A percentile compares a stretch with the other conserved stretches of the same genome.
These are phyloP conservation scores for Euphydryas editha DNA, from an alignment of 2,888 invertebrate species.

Conservation along the genomic window DNA sequence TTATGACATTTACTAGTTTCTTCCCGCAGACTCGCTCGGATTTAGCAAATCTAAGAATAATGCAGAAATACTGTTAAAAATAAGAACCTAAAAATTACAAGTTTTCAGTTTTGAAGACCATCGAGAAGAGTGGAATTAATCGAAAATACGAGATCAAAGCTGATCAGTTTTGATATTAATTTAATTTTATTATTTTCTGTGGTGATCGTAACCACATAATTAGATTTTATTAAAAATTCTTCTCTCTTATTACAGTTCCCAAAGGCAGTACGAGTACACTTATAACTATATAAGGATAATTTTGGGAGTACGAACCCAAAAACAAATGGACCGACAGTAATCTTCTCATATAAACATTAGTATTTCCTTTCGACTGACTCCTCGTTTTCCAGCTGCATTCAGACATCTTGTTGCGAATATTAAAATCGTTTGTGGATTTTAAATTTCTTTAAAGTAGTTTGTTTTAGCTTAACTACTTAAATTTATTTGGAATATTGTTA, in stretches of 20 bases:
- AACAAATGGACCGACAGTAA: neutral
- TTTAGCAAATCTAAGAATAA: neutral
- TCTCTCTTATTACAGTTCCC: too few species aligned
- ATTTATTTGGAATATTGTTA: neutral
- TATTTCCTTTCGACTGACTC: slow-evolving; percentile 12
- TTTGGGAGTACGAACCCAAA: neutral
- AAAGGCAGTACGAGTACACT: too few species aligned
- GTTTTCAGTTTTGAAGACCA: neutral
- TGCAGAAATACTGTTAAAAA: too few species aligned
- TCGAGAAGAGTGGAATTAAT: too few species aligned
- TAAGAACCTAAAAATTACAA: neutral
- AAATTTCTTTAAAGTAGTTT: slow-evolving; percentile 12
- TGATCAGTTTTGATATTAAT: too few species aligned
- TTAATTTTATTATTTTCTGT: too few species aligned
- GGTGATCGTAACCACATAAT: too few species aligned
- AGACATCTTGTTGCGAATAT: slow-evolving; percentile 23
- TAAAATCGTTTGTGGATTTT: slow-evolving; percentile 16
- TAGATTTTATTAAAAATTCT: too few species aligned
- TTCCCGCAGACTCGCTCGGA: neutral
- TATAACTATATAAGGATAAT: too few species aligned
- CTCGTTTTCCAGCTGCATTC: neutral
- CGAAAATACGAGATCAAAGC: too few species aligned
- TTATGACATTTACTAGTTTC: slow-evolving; percentile 19
- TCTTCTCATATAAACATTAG: neutral
- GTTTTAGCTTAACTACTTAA: neutral